These are phyloP conservation scores for Lissonota sp. DNA, from an alignment of 2,888 invertebrate species.

Conservation along the genomic window DNA sequence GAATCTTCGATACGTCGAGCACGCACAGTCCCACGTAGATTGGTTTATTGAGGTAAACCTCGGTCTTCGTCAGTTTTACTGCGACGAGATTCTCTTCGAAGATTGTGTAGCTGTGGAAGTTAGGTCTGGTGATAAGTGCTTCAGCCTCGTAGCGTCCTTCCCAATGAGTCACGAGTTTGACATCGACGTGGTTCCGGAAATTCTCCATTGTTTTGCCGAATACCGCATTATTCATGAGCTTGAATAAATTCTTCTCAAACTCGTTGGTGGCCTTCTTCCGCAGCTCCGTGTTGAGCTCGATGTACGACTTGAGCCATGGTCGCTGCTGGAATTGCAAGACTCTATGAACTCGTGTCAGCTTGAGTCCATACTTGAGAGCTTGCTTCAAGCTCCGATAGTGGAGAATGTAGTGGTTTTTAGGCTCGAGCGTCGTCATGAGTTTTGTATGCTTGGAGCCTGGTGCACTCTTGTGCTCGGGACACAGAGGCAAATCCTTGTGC, in stretches of 20 bases:
- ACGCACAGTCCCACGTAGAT: too few species aligned
- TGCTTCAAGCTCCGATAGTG: too few species aligned
- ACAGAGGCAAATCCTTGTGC: too few species aligned
- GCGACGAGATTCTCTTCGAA: conserved; percentile 78
- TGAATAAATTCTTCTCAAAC: conserved; percentile 76
- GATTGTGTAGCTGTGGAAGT: conserved; percentile 73
- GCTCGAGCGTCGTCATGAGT: too few species aligned
- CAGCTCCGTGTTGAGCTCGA: too few species aligned
- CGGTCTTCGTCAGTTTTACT: conserved; percentile 76
- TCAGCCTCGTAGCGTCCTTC: conserved; percentile 74
- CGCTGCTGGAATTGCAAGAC: conserved; percentile 78
- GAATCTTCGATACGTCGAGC: too few species aligned
- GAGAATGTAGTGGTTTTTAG: too few species aligned
- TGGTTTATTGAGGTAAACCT: too few species aligned
- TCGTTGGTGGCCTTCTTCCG: conserved; percentile 74
- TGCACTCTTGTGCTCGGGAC: too few species aligned
- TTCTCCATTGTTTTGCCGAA: too few species aligned
- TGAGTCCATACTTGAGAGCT: too few species aligned
- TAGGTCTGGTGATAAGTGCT: conserved; percentile 73
- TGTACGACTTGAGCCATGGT: conserved; percentile 77
- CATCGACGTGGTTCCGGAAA: conserved; percentile 73
- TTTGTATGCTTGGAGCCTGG: too few species aligned
- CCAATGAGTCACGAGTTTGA: conserved; percentile 76
- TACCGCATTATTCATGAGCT: conserved; percentile 75
- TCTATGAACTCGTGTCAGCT: conserved; percentile 76